Evolutionary conservation across 2,888 invertebrate species (phyloP), one percentile per base, ranked within the genome.

Genomic region (Piscicola geometra): DNA sequence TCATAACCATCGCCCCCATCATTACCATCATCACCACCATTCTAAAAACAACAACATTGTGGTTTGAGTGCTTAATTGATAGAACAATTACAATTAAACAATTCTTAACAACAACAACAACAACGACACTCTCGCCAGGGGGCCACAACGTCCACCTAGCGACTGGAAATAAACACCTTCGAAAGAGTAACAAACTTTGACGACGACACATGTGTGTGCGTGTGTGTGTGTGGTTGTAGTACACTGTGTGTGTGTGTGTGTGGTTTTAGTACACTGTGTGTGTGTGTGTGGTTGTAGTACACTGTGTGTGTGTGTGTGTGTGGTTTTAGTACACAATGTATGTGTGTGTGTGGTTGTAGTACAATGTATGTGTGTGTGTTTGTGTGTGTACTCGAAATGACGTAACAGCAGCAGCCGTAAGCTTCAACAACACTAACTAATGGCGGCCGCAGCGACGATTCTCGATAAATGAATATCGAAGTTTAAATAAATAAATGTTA

Each of bases 1-100:
- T 47, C 50, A 71, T 47, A 50, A 71, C 25, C 32, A 32, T 30
- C 71, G 52, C 28, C 71, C 21, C 25, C 47, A 50, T 50, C 71
- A 71, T 28, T 28, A 41, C n/a, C 70, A 47, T n/a, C 70, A 47
- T 18, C 70, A 41, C 41, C 41, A 41, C 41, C 41, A 41, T 15
- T 15, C 5, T 15, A 5, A 41, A 5, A 5, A 41, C 41, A 5
- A 41, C 41, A 5, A 41, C 41, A 50, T 15, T 15, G 21, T 15
- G 21, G 15, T 50, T 15, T 50, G 15, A 15, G 15, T 50, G 21
- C 21, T 15, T 50, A 50, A 50, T 50, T 50, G 15, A 50, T 15
- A 50, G 52, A 15, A 50, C 15, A 50, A 15, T 15, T 50, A 15
- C 15, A 15, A 50, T 50, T 21, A 50, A n/a, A 28, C 64, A 28